phyloP scores from a whole-genome alignment of 1,140 invertebrate species.

The Trachymyrmex cornetzi region DNA sequence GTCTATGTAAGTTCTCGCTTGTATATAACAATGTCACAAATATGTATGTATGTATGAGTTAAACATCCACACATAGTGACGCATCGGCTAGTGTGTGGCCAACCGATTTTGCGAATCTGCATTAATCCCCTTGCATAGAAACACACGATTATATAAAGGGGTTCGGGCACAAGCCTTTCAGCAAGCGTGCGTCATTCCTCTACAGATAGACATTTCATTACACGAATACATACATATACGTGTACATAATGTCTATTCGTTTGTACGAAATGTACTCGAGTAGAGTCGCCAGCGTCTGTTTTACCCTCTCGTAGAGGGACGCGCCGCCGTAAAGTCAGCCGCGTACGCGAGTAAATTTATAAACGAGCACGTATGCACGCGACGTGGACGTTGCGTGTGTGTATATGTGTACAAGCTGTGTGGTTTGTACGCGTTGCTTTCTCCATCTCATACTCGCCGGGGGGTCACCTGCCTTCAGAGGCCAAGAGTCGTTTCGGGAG shows the following conservation, averaged over 20 bases:
- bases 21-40: not conserved
- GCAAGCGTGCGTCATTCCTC: conserved; percentile 11
- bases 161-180: not conserved
- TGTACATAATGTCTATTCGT: not conserved
- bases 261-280: not conserved
- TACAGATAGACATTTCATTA: conserved; percentile 30
- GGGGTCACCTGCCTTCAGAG: conserved; percentile 67
- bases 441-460: not conserved
- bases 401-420: not conserved
- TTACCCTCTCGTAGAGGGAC: not conserved
- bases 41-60: not conserved
- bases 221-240: not conserved
- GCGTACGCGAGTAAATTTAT: conserved; percentile 49
- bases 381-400: not conserved
- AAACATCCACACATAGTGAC: not conserved
- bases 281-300: not conserved
- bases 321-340: conserved; percentile 31
- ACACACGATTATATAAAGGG: not conserved
- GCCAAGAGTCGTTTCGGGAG: conserved; percentile 70
- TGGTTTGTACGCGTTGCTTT: conserved; percentile 32
- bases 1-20: not conserved
- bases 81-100: not conserved
- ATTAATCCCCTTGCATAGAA: not conserved
- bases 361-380: not conserved
- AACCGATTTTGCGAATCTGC: conserved; percentile 12